Conservation (phyloP, 2,888 invertebrate genomes). For the Heliconius ethilla region DNA sequence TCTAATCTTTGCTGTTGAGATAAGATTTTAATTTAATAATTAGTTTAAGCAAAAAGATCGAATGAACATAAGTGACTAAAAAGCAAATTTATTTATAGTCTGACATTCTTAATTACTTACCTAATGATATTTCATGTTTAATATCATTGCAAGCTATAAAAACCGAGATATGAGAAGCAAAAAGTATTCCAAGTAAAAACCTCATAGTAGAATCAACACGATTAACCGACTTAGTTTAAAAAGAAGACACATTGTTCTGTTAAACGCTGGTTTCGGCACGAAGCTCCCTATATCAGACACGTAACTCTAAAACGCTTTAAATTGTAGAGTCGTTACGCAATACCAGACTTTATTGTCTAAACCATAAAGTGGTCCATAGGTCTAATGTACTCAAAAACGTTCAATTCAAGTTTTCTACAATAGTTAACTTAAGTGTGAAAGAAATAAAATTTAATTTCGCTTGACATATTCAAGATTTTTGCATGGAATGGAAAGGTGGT, state of each 20-base stretch:
- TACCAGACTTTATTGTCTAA: constrained; percentile 51
- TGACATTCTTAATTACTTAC: constrained; percentile 10
- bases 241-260: constrained; percentile 73
- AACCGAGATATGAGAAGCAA: constrained; percentile 13
- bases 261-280: constrained; percentile 80
- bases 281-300: constrained; percentile 68
- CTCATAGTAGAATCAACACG: constrained; percentile 59
- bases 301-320: constrained; percentile 63
- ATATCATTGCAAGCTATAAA: constrained; percentile 20
- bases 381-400: constrained; percentile 45
- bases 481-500: constrained; percentile 60
- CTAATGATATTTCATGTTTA: constrained; percentile 24
- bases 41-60: constrained; percentile 7
- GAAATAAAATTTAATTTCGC: constrained; percentile 61
- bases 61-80: background rate
- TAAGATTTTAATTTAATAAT: constrained; percentile 18
- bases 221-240: constrained; percentile 69
- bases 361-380: constrained; percentile 51
- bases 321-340: constrained; percentile 49
- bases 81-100: background rate
- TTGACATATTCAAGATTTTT: constrained; percentile 53
- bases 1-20: background rate
- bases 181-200: constrained; percentile 42
- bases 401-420: constrained; percentile 51
- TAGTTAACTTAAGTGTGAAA: constrained; percentile 55